Percentiles rank a stretch among this genome's conserved stretches.
These are phyloP conservation scores for Suncus etruscus DNA, from an alignment of 2,113 vertebrate genomes.

Conservation along the genomic window DNA sequence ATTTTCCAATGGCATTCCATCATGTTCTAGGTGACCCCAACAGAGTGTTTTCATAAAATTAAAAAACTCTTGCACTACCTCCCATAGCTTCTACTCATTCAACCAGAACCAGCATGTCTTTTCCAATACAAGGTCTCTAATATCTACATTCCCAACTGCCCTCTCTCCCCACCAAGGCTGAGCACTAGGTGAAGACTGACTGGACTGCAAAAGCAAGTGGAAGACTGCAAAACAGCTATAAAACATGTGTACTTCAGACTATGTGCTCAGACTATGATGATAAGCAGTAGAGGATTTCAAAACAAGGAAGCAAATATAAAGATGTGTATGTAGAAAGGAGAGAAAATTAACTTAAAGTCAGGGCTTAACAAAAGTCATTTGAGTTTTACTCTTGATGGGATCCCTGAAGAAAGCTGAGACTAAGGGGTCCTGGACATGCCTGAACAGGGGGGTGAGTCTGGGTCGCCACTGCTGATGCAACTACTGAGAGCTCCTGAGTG, in stretches of 20 bases:
- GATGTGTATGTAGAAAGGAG: too few relatives aligned
- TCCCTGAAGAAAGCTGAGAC: too few relatives aligned
- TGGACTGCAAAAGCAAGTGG: background rate
- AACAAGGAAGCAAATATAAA: too few relatives aligned
- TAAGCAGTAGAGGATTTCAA: too few relatives aligned
- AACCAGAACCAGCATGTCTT: background rate
- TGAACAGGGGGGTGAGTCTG: too few relatives aligned
- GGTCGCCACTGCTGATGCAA: too few relatives aligned
- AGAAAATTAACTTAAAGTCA: background rate
- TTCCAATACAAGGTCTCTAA: background rate
- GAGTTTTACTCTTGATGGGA: background rate
- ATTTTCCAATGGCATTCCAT: background rate
- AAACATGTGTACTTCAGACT: background rate
- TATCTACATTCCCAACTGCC: background rate
- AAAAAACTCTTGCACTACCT: background rate
- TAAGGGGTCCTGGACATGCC: too few relatives aligned
- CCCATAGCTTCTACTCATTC: background rate
- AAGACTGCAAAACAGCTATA: background rate
- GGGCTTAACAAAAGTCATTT: background rate
- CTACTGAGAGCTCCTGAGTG: too few relatives aligned
- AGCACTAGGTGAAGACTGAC: accelerated
- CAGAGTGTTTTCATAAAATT: background rate
- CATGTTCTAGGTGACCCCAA: background rate
- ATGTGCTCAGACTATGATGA: background rate
- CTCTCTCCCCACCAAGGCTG: background rate